Conservation (phyloP, 2,888 invertebrate species). For the Tetanocera ferruginea region DNA sequence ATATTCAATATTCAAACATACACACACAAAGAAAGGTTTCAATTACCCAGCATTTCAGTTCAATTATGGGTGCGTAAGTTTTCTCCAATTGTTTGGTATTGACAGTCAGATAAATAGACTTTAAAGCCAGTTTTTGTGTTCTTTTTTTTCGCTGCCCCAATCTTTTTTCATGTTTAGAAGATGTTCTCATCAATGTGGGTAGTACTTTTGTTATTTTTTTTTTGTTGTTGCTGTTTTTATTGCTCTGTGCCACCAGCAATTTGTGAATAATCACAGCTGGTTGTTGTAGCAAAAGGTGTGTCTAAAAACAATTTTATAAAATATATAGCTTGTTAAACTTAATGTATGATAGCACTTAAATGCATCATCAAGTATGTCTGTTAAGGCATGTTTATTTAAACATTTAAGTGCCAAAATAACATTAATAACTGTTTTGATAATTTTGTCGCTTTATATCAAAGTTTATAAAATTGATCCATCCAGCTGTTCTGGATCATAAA, state of each 20-base stretch:
- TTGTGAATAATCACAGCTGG: conserved; percentile 10
- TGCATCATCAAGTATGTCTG: too few relatives aligned
- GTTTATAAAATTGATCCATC: too few relatives aligned
- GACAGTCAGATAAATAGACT: conserved; percentile 13
- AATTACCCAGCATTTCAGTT: conserved; percentile 51
- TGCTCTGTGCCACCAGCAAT: background rate
- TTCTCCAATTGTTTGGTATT: conserved; percentile 10
- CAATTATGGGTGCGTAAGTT: conserved; percentile 48
- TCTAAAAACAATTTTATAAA: background rate
- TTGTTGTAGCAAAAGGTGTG: background rate
- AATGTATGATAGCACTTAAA: background rate
- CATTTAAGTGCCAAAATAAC: too few relatives aligned
- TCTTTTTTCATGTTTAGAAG: background rate
- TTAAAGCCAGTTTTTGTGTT: background rate
- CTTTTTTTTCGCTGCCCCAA: background rate
- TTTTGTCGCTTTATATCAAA: too few relatives aligned
- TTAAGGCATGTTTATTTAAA: too few relatives aligned
- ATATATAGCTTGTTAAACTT: background rate
- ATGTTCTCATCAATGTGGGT: conserved; percentile 1
- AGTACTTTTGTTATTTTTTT: background rate
- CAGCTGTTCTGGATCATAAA: too few relatives aligned
- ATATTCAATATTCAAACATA: background rate
- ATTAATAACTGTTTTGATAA: too few relatives aligned
- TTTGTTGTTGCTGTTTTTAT: background rate
- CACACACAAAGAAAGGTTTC: conserved; percentile 48